Conservation (phyloP, 2,113 vertebrate genomes). For the Cheilinus undulatus region DNA sequence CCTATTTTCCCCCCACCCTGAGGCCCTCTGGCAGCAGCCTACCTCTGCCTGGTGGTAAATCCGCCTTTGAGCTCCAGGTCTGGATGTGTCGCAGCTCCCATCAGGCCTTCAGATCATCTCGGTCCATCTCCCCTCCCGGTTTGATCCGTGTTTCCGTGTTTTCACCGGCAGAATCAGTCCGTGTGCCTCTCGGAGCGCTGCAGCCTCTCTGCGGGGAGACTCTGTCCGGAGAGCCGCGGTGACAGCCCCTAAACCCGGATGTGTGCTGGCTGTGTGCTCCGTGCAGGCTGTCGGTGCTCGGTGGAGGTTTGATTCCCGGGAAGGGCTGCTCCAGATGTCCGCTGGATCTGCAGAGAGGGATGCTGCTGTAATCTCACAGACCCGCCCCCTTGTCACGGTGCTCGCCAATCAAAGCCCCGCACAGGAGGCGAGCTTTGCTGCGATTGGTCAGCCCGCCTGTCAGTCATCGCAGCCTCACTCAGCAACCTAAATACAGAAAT, state of each 20-base stretch:
- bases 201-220: slow-evolving; percentile 16
- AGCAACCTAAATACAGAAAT: slow-evolving; percentile 68
- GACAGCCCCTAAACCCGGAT: slow-evolving; percentile 5
- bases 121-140: slow-evolving; percentile 52
- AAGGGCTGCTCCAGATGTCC: slow-evolving; percentile 70
- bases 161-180: slow-evolving; percentile 12
- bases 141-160: slow-evolving; percentile 42
- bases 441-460: slow-evolving; percentile 24
- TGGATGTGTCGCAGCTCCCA: slow-evolving; percentile 66
- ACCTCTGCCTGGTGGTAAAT: too few relatives aligned
- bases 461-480: slow-evolving; percentile 17
- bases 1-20: too few relatives aligned
- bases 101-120: slow-evolving; percentile 57
- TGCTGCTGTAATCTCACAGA: slow-evolving; percentile 56
- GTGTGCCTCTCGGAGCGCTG: neutral
- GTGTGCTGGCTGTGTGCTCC: neutral
- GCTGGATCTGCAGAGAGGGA: slow-evolving; percentile 57
- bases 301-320: slow-evolving; percentile 29
- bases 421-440: neutral
- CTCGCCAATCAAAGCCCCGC: slow-evolving; percentile 36
- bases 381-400: slow-evolving; percentile 43
- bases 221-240: neutral
- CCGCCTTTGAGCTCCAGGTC: slow-evolving; percentile 25
- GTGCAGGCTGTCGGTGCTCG: slow-evolving; percentile 9
- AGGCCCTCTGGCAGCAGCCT: too few relatives aligned